Base-by-base conservation (phyloP, 2,797 vertebrate genomes). In the Alcedo atthis region DNA sequence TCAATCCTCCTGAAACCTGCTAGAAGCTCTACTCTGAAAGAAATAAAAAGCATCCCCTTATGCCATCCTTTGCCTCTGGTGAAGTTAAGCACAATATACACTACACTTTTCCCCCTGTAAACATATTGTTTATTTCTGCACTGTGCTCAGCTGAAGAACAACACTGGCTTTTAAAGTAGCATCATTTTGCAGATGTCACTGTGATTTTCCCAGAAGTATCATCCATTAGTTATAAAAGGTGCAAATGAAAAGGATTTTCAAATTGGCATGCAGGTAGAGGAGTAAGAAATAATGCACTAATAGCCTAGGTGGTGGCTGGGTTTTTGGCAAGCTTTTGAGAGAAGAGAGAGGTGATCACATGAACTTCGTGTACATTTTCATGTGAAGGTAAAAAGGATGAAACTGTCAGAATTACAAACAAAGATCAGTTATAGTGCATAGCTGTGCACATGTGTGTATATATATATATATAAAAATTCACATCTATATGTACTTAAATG, bases 171-270 rank as follows among this genome's bases (percentile, higher is more conserved):
- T 95, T 94, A 89, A 96, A 96, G 92, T 88, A 92, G 93, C 75
- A 91, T 97, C 62, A 92, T 97, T 97, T 96, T 55, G 53, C 85
- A 96, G 97, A 96, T 96, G 92, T 96, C 87, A 95, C 81, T 86
- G 83, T 87, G 97, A 97, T 96, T 96, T 96, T 90, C 93, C 81
- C 76, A 83, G 81, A 96, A 95, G 95, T 94, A 95, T 94, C 69
- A 95, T 57, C 94, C 88, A 97, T 96, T 96, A 96, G 88, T 92
- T 95, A 85, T 91, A 96, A 96, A 92, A 94, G 61, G 90, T 90
- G 71, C 70, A 95, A 95, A 94, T 78, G 57, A 93, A 87, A 96
- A 90, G 80, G 51, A 79, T 89, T 94, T 93, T 90, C 33, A 91
- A 96, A 95, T 86, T 90, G 74, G 53, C 48, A 49, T 51, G 59